Percentiles rank a stretch among this genome's conserved stretches.
Conservation (phyloP, 2,113 vertebrate genomes). For the Malaclemys terrapin region DNA sequence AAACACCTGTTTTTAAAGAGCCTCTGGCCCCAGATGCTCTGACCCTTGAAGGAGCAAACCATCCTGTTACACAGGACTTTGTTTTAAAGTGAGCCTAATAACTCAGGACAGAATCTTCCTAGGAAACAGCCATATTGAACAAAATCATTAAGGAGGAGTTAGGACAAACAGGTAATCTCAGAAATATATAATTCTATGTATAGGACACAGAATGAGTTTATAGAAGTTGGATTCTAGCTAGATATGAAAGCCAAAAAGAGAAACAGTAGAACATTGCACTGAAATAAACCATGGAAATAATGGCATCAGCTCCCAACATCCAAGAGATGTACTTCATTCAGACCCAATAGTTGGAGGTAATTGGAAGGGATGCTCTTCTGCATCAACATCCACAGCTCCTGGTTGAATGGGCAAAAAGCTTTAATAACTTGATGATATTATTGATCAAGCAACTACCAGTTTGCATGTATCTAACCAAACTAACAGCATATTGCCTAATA, state of each 20-base stretch:
- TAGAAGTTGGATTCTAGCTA: not conserved
- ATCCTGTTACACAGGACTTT: not conserved
- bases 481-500: not conserved
- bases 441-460: not conserved
- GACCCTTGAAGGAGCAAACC: not conserved
- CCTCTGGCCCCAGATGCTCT: not conserved
- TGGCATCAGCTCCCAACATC: not conserved
- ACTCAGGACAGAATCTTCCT: not conserved
- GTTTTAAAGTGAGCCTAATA: not conserved
- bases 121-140: not conserved
- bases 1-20: not conserved
- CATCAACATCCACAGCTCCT: not conserved
- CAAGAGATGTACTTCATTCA: not conserved
- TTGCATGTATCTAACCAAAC: not conserved
- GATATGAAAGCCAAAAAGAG: not conserved
- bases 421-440: not conserved
- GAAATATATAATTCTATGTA: not conserved
- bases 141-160: not conserved
- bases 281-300: not conserved
- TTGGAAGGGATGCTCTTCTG: not conserved
- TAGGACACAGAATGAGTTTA: not conserved
- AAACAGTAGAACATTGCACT: not conserved
- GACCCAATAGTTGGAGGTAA: not conserved
- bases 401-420: not conserved
- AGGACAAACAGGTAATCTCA: not conserved